phyloP scores from a whole-genome alignment of 2,113 vertebrate genomes.

The Periophthalmodon schlosseri region DNA sequence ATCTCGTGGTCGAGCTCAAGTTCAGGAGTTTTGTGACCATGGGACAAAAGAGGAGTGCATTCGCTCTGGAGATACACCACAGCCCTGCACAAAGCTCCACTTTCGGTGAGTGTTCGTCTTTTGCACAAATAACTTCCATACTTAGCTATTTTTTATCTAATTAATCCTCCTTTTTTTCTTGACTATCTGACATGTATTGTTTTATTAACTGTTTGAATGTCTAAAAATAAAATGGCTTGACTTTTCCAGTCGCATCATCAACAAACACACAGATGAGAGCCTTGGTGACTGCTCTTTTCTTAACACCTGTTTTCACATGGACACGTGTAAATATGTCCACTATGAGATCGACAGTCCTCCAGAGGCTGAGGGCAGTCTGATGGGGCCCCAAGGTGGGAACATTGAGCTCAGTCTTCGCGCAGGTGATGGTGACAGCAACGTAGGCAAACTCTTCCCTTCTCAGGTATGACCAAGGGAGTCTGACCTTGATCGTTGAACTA shows the following conservation, averaged over 20 bases:
- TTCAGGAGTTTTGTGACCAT: slow-evolving; percentile 94
- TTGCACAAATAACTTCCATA: not conserved
- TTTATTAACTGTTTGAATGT: not conserved
- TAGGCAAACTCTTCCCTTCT: slow-evolving; percentile 87
- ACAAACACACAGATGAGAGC: slow-evolving; percentile 92
- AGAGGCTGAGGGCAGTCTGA: slow-evolving; percentile 74
- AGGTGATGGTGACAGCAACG: slow-evolving; percentile 81
- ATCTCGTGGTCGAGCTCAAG: slow-evolving; percentile 89
- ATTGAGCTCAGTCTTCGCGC: slow-evolving; percentile 81
- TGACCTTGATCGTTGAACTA: not conserved
- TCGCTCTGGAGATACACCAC: slow-evolving; percentile 82
- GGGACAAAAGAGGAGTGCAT: slow-evolving; percentile 93
- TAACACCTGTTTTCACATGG: slow-evolving; percentile 96
- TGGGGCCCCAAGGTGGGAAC: slow-evolving; percentile 70
- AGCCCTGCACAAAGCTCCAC: slow-evolving; percentile 88
- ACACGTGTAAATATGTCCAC: slow-evolving; percentile 94
- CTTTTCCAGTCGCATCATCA: slow-evolving; percentile 85
- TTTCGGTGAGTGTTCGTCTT: slow-evolving; percentile 79
- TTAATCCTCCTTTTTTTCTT: not conserved
- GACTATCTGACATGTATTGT: not conserved
- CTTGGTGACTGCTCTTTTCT: slow-evolving; percentile 94
- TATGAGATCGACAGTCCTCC: slow-evolving; percentile 90
- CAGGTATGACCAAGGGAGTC: slow-evolving; percentile 74
- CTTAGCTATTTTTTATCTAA: not conserved
- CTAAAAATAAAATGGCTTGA: not conserved